Percentiles rank a stretch among this genome's conserved stretches.
phyloP scores from a whole-genome alignment of 2,797 vertebrate species.

The Crocidura indochinensis region DNA sequence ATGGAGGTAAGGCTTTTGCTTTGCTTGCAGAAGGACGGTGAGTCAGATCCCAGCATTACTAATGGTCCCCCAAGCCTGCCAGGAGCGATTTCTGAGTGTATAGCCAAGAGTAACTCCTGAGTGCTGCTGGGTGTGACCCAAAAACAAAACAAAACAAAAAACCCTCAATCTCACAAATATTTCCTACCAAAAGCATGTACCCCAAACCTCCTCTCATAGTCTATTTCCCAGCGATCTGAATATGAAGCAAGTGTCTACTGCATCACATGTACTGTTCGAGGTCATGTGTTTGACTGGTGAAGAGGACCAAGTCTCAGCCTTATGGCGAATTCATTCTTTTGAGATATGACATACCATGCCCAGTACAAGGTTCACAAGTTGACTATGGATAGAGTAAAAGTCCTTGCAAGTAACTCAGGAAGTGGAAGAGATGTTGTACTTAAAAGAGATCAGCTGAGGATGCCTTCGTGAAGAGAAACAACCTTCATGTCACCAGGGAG shows the following conservation, averaged over 20 bases:
- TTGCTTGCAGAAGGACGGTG: too few species aligned
- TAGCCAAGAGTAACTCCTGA: too few species aligned
- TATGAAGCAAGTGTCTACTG: not conserved
- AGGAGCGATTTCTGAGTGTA: too few species aligned
- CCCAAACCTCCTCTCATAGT: not conserved
- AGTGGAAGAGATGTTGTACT: not conserved
- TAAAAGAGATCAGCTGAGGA: not conserved
- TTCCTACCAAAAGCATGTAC: not conserved
- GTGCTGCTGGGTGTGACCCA: too few species aligned
- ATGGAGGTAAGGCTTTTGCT: too few species aligned
- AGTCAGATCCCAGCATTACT: too few species aligned
- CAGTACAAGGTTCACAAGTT: not conserved
- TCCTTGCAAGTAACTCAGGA: not conserved
- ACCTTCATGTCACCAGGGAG: not conserved
- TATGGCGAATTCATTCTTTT: not conserved
- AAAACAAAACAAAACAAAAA: not conserved
- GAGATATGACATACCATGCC: not conserved
- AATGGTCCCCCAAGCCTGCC: too few species aligned
- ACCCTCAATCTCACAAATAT: not conserved
- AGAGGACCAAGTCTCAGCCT: not conserved
- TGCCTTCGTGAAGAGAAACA: not conserved
- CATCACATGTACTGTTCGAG: not conserved
- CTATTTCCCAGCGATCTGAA: not conserved
- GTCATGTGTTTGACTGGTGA: not conserved
- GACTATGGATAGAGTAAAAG: not conserved